Conservation (phyloP, 37 sponge, comb jelly and placozoan species). For the Hormiphora californensis region DNA sequence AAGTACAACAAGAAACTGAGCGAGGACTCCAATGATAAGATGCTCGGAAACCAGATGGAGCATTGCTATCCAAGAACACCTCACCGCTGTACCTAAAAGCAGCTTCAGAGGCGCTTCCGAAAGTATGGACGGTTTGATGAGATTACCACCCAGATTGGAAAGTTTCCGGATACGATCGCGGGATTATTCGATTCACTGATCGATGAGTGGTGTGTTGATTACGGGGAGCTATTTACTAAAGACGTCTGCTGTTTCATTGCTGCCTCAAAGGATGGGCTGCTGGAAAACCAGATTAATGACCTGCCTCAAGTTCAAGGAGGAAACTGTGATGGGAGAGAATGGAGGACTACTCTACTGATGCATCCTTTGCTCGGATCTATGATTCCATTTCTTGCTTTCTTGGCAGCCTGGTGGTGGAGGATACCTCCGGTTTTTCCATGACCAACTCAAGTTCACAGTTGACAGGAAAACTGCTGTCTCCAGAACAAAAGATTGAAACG, state of each 20-base stretch:
- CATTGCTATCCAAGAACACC: not conserved
- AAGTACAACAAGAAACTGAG: constrained; percentile 47
- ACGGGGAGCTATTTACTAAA: constrained; percentile 24
- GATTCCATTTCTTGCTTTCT: constrained; percentile 1
- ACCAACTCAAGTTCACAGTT: constrained; percentile 36
- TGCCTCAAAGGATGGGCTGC: constrained; percentile 24
- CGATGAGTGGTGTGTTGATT: constrained; percentile 39
- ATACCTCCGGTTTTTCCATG: constrained; percentile 47
- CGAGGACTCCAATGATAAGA: not conserved
- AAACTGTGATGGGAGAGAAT: not conserved
- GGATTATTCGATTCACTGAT: constrained; percentile 11
- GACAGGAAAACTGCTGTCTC: not conserved
- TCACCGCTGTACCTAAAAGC: constrained; percentile 40
- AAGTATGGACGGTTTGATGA: constrained; percentile 35
- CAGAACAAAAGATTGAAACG: not conserved
- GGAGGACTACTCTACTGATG: constrained; percentile 18
- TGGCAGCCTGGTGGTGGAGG: constrained; percentile 50
- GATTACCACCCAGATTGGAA: not conserved
- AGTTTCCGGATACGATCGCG: not conserved
- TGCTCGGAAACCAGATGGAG: constrained; percentile 49
- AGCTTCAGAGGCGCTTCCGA: constrained; percentile 35
- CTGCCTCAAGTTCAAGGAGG: constrained; percentile 27
- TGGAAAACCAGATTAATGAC: constrained; percentile 43
- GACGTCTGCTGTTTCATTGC: constrained; percentile 26
- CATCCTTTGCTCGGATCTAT: constrained; percentile 18